Evolutionary conservation across 30 jellyfish, hydroid and myxozoan species (phyloP).

Genomic region (Hydractinia echinata): DNA sequence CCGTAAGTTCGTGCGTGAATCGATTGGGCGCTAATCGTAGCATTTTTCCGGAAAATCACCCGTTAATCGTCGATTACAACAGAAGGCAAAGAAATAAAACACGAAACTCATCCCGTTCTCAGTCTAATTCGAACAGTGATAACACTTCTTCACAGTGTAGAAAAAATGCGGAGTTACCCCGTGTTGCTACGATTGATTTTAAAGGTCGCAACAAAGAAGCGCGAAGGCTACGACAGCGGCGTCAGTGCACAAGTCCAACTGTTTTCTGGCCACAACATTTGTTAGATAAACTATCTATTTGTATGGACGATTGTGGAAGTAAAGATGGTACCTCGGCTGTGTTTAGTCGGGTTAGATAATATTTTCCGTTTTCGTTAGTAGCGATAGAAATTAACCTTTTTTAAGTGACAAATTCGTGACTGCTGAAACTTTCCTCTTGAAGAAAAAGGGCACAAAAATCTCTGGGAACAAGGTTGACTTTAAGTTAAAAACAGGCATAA

Average conservation of each 20-base stretch:
- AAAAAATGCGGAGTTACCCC: neutral
- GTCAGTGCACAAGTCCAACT: constrained; percentile 3
- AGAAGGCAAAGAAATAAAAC: neutral
- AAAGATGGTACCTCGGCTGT: neutral
- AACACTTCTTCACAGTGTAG: neutral
- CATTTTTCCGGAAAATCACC: neutral
- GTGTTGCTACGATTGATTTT: constrained; percentile 10
- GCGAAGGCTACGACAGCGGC: neutral
- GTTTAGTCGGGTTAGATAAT: too few relatives aligned
- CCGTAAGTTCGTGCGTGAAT: neutral
- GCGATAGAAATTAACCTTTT: too few relatives aligned
- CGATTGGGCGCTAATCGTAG: neutral
- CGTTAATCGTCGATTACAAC: neutral
- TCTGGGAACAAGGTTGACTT: too few relatives aligned
- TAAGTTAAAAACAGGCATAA: too few relatives aligned
- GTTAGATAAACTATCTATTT: constrained; percentile 6
- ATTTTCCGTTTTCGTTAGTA: too few relatives aligned
- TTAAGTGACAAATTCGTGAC: too few relatives aligned
- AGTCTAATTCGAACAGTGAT: neutral
- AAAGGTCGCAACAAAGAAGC: neutral
- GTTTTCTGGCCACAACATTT: constrained; percentile 24
- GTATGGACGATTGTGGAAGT: constrained; percentile 8
- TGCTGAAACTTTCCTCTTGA: too few relatives aligned
- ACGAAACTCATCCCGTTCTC: neutral
- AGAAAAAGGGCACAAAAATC: too few relatives aligned